A percentile compares a stretch with the other conserved stretches of the same genome.
Evolutionary conservation across 2,113 vertebrate genomes (phyloP).

Genomic region (Perca schrenkii): DNA sequence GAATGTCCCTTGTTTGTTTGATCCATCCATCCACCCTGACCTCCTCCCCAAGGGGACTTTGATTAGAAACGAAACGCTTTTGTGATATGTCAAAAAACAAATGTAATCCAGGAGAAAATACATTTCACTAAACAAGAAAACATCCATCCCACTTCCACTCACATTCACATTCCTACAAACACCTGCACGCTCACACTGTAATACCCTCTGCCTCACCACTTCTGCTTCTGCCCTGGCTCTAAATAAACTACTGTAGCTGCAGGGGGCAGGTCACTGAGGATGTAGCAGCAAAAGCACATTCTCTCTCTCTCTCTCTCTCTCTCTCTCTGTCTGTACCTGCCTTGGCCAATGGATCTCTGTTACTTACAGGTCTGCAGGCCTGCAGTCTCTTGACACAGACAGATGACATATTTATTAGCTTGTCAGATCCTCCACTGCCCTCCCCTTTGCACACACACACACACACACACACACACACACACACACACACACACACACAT

Average conservation of each 20-base stretch:
- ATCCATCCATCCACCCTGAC: too few relatives aligned
- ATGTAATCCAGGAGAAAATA: too few relatives aligned
- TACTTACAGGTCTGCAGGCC: slow-evolving; percentile 88
- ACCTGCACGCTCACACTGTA: slow-evolving; percentile 20
- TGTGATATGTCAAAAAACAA: too few relatives aligned
- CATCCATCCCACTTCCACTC: neutral
- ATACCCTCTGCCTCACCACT: slow-evolving; percentile 32
- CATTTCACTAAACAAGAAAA: neutral
- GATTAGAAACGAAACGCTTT: too few relatives aligned
- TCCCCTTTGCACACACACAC: slow-evolving; percentile 22
- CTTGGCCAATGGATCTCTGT: slow-evolving; percentile 82
- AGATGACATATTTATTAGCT: slow-evolving; percentile 98
- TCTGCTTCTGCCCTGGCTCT: slow-evolving; percentile 39
- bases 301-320: slow-evolving; percentile 56
- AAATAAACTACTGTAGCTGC: slow-evolving; percentile 60
- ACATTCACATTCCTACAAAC: slow-evolving; percentile 40
- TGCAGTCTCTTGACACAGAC: slow-evolving; percentile 90
- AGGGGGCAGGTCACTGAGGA: slow-evolving; percentile 74
- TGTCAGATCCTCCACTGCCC: slow-evolving; percentile 87
- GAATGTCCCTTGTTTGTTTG: too few relatives aligned
- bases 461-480: neutral
- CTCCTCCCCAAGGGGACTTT: too few relatives aligned
- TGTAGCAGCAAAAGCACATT: slow-evolving; percentile 78
- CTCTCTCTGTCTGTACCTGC: slow-evolving; percentile 75
- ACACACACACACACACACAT: slow-evolving; percentile 13